A percentile compares a stretch with the other conserved stretches of the same genome.
Evolutionary conservation across 2,797 vertebrate species (phyloP).

Genomic region (Leptatherina wallacei): DNA sequence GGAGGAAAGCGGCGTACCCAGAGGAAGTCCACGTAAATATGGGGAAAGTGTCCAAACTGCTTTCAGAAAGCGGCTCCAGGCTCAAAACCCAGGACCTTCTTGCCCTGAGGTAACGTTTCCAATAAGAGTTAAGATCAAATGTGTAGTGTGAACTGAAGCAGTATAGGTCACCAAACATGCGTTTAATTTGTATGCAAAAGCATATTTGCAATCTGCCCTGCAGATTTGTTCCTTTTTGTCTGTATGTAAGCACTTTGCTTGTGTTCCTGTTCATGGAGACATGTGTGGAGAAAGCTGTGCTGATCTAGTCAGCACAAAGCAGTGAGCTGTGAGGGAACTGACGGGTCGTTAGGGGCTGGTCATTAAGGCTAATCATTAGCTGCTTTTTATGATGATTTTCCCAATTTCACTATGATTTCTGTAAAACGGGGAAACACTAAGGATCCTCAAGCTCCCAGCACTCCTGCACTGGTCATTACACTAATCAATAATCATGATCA

Average conservation of each 20-base stretch:
- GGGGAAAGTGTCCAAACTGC: slow-evolving; percentile 75
- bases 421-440: slow-evolving; percentile 34
- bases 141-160: slow-evolving; percentile 1
- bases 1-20: slow-evolving; percentile 56
- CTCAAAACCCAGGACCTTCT: slow-evolving; percentile 52
- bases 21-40: slow-evolving; percentile 68
- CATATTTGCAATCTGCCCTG: slow-evolving; percentile 23
- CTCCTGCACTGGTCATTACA: slow-evolving; percentile 54
- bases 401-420: slow-evolving; percentile 57
- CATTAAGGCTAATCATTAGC: slow-evolving; percentile 80
- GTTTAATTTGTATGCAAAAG: slow-evolving; percentile 28
- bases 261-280: slow-evolving; percentile 65
- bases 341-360: slow-evolving; percentile 71
- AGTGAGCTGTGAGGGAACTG: slow-evolving; percentile 67
- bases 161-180: slow-evolving; percentile 16
- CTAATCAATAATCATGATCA: slow-evolving; percentile 79
- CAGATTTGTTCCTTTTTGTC: slow-evolving; percentile 56
- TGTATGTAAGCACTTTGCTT: slow-evolving; percentile 67
- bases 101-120: slow-evolving; percentile 67
- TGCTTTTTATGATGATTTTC: slow-evolving; percentile 76
- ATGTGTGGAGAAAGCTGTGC: slow-evolving; percentile 63
- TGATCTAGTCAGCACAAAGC: slow-evolving; percentile 75
- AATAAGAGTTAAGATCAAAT: slow-evolving; percentile 11
- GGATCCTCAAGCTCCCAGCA: slow-evolving; percentile 27
- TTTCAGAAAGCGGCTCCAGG: slow-evolving; percentile 60